These are phyloP conservation scores for Chrysaora quinquecirrha DNA, from an alignment of 30 jellyfish, hydroid and myxozoan species.

Conservation along the genomic window DNA sequence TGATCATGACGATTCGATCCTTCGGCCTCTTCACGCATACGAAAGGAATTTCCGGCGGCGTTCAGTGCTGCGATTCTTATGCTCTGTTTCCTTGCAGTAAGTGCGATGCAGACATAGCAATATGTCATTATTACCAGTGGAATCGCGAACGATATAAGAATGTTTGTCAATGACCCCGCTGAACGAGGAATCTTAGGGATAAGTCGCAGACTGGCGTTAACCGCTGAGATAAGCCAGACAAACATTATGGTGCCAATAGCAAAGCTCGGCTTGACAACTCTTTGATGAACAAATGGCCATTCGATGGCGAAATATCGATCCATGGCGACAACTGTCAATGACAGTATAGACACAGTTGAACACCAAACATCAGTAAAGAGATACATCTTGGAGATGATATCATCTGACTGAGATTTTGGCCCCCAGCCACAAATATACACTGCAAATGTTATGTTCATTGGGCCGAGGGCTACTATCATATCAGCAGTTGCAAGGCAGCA, in stretches of 20 bases:
- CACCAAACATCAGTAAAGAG: slow-evolving; percentile 66
- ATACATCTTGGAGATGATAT: slow-evolving; percentile 22
- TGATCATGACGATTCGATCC: too few relatives aligned
- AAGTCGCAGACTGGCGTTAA: slow-evolving; percentile 7
- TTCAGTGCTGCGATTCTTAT: slow-evolving; percentile 57
- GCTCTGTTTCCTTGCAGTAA: slow-evolving; percentile 84
- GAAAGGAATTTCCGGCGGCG: slow-evolving; percentile 59
- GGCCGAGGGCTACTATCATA: slow-evolving; percentile 70
- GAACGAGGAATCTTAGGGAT: slow-evolving; percentile 1
- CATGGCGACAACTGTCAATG: slow-evolving; percentile 81
- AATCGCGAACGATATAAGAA: slow-evolving; percentile 53
- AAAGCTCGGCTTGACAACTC: slow-evolving; percentile 25
- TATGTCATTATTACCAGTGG: slow-evolving; percentile 76
- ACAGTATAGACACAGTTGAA: slow-evolving; percentile 64
- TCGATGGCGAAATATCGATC: slow-evolving; percentile 85
- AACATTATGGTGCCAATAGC: slow-evolving; percentile 60
- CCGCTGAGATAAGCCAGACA: slow-evolving; percentile 63
- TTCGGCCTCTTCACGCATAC: slow-evolving; percentile 26
- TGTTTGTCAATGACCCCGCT: slow-evolving; percentile 30
- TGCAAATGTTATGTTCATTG: slow-evolving; percentile 79
- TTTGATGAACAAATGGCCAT: slow-evolving; percentile 85
- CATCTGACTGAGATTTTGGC: slow-evolving; percentile 29
- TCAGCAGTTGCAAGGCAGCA: slow-evolving; percentile 75
- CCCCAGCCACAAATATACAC: slow-evolving; percentile 66
- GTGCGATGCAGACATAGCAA: slow-evolving; percentile 75